Conservation (phyloP, 1,140 invertebrate species). For the Aphelenchoides fujianensis region DNA sequence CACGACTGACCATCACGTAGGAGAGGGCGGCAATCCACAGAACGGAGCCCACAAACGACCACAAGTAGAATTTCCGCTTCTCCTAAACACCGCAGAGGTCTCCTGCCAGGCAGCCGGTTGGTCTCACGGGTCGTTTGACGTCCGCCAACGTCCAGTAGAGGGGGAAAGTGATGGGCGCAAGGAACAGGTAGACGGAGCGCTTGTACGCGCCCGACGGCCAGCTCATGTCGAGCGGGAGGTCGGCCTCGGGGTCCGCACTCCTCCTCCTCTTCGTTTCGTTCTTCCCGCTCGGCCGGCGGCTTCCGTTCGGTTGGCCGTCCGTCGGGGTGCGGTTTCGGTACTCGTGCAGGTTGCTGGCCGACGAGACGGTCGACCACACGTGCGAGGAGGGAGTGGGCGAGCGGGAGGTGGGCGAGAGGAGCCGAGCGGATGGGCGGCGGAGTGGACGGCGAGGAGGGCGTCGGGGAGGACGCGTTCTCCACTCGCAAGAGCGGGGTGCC, state of each 20-base stretch:
- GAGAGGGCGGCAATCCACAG: slow-evolving; percentile 70
- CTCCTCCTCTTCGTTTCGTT: not conserved
- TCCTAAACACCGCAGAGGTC: not conserved
- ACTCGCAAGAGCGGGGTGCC: not conserved
- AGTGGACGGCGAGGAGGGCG: not conserved
- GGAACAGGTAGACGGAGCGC: slow-evolving; percentile 81
- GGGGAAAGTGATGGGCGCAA: slow-evolving; percentile 88
- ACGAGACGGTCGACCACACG: not conserved
- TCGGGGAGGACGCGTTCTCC: not conserved
- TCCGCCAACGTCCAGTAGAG: slow-evolving; percentile 92
- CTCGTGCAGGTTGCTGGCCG: not conserved
- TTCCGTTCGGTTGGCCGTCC: not conserved
- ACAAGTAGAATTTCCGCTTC: slow-evolving; percentile 61
- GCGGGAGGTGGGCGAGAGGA: too few relatives aligned
- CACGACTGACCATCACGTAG: slow-evolving; percentile 57
- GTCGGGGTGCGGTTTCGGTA: not conserved
- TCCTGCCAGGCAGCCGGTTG: too few relatives aligned
- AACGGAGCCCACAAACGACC: slow-evolving; percentile 83
- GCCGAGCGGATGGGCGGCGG: too few relatives aligned
- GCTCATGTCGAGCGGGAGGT: slow-evolving; percentile 67
- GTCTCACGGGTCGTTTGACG: slow-evolving; percentile 75
- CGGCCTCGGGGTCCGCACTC: slow-evolving; percentile 63
- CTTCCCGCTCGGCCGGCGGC: not conserved
- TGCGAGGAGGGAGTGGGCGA: not conserved
- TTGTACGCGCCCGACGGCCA: slow-evolving; percentile 75